These are phyloP conservation scores for Phallusia fumigata DNA, from an alignment of 23 tunicate species.

Conservation along the genomic window DNA sequence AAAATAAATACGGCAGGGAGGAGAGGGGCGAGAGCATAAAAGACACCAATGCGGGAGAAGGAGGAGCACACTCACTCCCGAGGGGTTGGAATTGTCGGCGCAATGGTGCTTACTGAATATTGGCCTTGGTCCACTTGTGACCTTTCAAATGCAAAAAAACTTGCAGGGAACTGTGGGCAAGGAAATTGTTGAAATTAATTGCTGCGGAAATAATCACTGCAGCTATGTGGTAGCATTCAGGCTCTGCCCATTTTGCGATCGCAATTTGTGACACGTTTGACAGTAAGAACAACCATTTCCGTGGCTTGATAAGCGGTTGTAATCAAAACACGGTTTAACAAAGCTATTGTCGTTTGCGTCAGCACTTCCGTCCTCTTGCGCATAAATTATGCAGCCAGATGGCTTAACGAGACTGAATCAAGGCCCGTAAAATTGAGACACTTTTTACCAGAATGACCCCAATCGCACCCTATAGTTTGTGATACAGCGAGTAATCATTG, in stretches of 20 bases:
- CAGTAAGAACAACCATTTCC: not conserved
- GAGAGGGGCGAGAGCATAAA: not conserved
- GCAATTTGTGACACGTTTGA: not conserved
- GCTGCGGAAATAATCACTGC: not conserved
- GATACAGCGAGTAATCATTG: too few relatives aligned
- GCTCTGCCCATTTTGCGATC: not conserved
- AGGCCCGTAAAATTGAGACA: too few relatives aligned
- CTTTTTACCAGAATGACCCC: too few relatives aligned
- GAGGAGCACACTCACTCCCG: not conserved
- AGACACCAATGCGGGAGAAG: not conserved
- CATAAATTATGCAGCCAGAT: constrained; percentile 5
- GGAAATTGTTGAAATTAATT: too few relatives aligned
- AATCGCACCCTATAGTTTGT: too few relatives aligned
- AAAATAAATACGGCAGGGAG: not conserved
- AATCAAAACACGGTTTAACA: not conserved
- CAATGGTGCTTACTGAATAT: not conserved
- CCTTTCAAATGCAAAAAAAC: not conserved
- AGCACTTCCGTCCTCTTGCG: not conserved
- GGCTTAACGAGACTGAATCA: too few relatives aligned
- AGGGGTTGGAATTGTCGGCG: not conserved
- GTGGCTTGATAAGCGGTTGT: not conserved
- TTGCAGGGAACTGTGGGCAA: constrained; percentile 1
- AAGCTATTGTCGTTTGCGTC: not conserved
- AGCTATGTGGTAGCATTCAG: not conserved
- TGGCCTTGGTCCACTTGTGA: not conserved